Evolutionary conservation across 2,888 invertebrate genomes (phyloP), one percentile per base, ranked within the genome.

Genomic region (Ypsolopha sequella): DNA sequence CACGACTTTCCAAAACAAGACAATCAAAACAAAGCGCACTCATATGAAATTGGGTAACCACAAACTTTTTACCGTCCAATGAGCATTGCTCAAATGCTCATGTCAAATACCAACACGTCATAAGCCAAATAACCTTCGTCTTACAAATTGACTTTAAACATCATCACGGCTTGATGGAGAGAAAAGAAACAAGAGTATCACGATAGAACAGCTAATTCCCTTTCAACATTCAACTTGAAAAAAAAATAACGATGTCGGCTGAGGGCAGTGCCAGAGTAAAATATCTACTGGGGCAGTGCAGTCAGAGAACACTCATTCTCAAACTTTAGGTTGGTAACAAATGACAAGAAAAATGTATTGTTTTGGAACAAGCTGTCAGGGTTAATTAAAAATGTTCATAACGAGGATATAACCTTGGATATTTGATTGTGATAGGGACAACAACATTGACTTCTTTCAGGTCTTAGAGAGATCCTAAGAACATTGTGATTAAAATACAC

Each of bases 181-280:
- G n/a, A 36, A 36, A 47, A 47, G 10, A n/a, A 36, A 36, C 14
- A 36, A 47, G n/a, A n/a, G 36, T 36, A n/a, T 36, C 14, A 47
- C 36, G 36, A 36, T 47, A 45, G 45, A 36, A 36, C 13, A 36
- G 36, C 36, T 36, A 47, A 36, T 34, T 11, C 47, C 47, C 11
- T 45, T 47, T 47, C 47, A 47, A 47, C 47, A 36, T 47, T 47
- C 36, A 36, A 47, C 47, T 36, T 36, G 47, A 36, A 35, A 47
- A 47, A 47, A 47, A 47, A 13, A 36, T 47, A 36, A 11, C 45
- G 13, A 13, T 36, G 47, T 35, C 46, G 47, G 36, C 47, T 8
- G 36, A 47, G 36, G 47, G 36, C 47, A 11, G 36, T 13, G 47
- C 24, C 24, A 24, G 24, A 24, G 24, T 24, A 24, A 4, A 24